phyloP scores from a whole-genome alignment of 2,113 vertebrate genomes.

The Tenebrosternarchus preto region DNA sequence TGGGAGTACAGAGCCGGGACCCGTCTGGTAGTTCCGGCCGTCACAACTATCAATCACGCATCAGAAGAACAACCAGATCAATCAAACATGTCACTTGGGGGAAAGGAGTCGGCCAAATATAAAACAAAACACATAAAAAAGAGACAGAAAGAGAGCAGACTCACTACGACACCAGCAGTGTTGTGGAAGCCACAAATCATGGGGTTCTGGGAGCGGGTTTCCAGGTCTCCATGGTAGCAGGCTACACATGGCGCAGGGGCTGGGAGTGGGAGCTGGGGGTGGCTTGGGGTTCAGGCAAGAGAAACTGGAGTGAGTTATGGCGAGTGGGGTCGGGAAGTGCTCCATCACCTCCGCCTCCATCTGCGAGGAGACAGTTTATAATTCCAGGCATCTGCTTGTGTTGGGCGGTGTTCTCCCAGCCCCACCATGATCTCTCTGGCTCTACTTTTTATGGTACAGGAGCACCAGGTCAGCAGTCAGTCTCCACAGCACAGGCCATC shows the following conservation, averaged over 20 bases:
- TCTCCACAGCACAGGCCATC: neutral
- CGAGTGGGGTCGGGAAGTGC: slow-evolving; percentile 83
- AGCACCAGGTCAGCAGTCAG: slow-evolving; percentile 18
- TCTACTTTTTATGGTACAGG: neutral
- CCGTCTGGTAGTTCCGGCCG: slow-evolving; percentile 71
- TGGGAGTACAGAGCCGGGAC: slow-evolving; percentile 68
- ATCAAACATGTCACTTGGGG: slow-evolving; percentile 64
- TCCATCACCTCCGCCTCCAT: slow-evolving; percentile 90
- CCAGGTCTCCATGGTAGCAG: slow-evolving; percentile 39
- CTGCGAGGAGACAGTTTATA: slow-evolving; percentile 91
- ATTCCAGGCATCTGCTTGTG: slow-evolving; percentile 97
- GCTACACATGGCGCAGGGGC: slow-evolving; percentile 63
- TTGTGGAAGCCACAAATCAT: slow-evolving; percentile 62
- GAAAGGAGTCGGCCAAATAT: neutral
- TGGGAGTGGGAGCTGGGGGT: slow-evolving; percentile 63
- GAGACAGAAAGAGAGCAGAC: slow-evolving; percentile 44
- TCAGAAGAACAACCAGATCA: slow-evolving; percentile 70
- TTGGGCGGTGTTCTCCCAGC: slow-evolving; percentile 86
- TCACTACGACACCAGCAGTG: slow-evolving; percentile 34
- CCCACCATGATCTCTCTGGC: slow-evolving; percentile 30
- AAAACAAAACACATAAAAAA: slow-evolving; percentile 18
- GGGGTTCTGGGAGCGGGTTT: slow-evolving; percentile 15
- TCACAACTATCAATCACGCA: slow-evolving; percentile 71
- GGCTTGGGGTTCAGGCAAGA: slow-evolving; percentile 22
- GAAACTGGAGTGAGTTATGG: slow-evolving; percentile 87